Evolutionary conservation across 1,140 invertebrate species (phyloP), one percentile per base, ranked within the genome.

Genomic region (Tribolium castaneum): DNA sequence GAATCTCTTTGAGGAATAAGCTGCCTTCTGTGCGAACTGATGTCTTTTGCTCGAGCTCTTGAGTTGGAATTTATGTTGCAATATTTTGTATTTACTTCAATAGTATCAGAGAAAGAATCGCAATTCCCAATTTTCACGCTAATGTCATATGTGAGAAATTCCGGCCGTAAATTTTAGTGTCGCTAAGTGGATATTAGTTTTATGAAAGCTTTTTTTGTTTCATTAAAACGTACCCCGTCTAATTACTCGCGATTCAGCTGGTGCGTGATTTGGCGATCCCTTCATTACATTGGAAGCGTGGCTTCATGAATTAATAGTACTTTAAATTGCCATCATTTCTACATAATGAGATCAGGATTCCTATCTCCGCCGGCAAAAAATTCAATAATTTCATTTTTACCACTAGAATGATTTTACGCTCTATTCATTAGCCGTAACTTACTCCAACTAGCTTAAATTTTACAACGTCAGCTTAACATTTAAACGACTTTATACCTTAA

Each of bases 11-110:
- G 81, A 82, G 76, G 59, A 78, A 72, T 66, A 54, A 73, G 70
- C 51, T 66, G 70, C 54, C 77, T 72, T 49, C 62, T 75, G 71
- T 73, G 76, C 72, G 79, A 78, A 78, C 45, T 73, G 79, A 80
- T 80, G 71, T 54, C 80, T 75, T 76, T 62, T 51, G 59, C 56
- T 79, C 70, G 75, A 14, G 54, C 76, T 75, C 51, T 80, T 80
- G 74, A 49, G 50, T 45, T 45, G 59, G 70, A 82, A 82, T 82
- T 82, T 82, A 82, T 80, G 80, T 81, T 52, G 77, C 78, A 82
- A 82, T 82, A 82, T 82, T 80, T 81, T 76, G 78, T 78, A 80
- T 80, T 82, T 82, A 82, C 80, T 78, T 74, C 75, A 80, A 77
- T 81, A 54, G 74, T 79, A 79, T 80, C 78, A 19, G n/a, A 12